Evolutionary conservation across 37 sponge, comb jelly and placozoan species (phyloP), one percentile per base, ranked within the genome.

Genomic region (Geodia barretti): DNA sequence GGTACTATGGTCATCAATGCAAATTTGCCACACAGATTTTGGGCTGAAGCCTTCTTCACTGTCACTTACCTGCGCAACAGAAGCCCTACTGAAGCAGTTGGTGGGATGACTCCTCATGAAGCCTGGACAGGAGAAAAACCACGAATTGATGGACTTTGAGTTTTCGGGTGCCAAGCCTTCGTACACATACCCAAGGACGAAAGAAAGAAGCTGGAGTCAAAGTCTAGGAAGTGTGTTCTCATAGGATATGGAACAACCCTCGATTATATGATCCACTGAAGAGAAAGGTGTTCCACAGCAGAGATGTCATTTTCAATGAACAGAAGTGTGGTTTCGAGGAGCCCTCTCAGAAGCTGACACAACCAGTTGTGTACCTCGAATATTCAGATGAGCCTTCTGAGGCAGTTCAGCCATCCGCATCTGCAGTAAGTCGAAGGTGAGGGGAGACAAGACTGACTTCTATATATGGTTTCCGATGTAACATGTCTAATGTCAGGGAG

Each of bases 21-120:
- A 25, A 75, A 86, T 11, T 64, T 86, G 35, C 87, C 91, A 32
- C 87, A 91, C 60, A 72, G 28, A 58, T 78, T 91, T 82, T 91
- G 91, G 91, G 91, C 83, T 35, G 82, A 91, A 78, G 87, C 87
- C 34, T 32, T 91, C 14, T 77, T 83, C 9, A 91, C 76, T 70
- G 85, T 81, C n/a, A 64, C 68, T 25, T 90, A 84, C 58, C 43
- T 90, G 54, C 62, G 85, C 19, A 90, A 90, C 40, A 39, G 80
- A 43, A 79, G 90, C 36, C 85, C 85, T 31, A 79, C 80, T 23
- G 79, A 77, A 37, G 79, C 67, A 58, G 73, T 86, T 68, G 59
- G 61, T 26, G 79, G 77, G 9, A 83, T 71, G 84, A 88, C 83
- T 36, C 89, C 89, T n/a, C 73, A 65, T 83, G 84, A 83, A 64